Percentiles rank a stretch among this genome's conserved stretches.
Conservation (phyloP, 1,140 invertebrate genomes). For the Riptortus pedestris region DNA sequence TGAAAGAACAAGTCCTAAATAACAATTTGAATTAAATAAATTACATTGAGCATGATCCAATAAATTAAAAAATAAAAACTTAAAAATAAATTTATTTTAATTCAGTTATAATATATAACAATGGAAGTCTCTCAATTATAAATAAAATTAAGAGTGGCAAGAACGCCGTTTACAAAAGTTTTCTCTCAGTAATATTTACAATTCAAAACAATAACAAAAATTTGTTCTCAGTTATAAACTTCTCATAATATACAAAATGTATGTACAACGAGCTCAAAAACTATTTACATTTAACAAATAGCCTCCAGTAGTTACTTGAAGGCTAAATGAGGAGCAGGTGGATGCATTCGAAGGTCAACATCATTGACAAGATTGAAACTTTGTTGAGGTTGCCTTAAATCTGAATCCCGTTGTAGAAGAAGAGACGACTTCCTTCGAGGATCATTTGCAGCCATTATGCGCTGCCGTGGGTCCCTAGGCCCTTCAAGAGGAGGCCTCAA, state of each 20-base stretch:
- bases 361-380: not conserved
- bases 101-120: too few relatives aligned
- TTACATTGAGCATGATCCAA: not conserved
- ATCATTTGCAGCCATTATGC: conserved; percentile 15
- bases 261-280: not conserved
- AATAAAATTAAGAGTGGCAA: too few relatives aligned
- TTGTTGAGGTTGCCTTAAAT: not conserved
- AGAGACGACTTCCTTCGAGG: conserved; percentile 18
- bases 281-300: not conserved
- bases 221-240: too few relatives aligned
- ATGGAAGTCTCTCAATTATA: too few relatives aligned
- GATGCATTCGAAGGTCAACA: conserved; percentile 9
- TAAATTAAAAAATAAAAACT: too few relatives aligned
- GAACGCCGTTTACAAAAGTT: too few relatives aligned
- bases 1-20: not conserved
- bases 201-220: too few relatives aligned
- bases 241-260: too few relatives aligned
- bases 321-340: conserved; percentile 2
- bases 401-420: not conserved
- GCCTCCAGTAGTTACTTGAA: not conserved
- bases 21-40: not conserved
- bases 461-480: conserved; percentile 19
- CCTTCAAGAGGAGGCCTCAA: not conserved
- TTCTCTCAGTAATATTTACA: too few relatives aligned
- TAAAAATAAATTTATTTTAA: too few relatives aligned